Evolutionary conservation across 1,140 invertebrate genomes (phyloP).

Genomic region (Whitmania pigra): DNA sequence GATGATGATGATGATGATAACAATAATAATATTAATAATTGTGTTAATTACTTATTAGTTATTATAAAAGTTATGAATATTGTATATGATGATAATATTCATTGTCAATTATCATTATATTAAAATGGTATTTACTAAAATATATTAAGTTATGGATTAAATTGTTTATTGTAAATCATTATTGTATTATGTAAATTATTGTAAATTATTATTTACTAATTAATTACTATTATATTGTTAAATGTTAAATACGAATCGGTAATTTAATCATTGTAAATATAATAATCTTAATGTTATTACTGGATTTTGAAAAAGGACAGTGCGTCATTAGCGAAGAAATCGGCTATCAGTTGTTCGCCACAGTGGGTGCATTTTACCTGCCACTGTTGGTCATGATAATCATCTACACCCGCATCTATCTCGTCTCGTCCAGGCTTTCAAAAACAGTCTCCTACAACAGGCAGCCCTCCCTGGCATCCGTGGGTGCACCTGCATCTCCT

Average conservation of each 20-base stretch:
- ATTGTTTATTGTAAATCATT: no score
- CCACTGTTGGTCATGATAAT: constrained; percentile 78
- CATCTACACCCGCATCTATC: constrained; percentile 76
- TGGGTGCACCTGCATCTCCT: background rate
- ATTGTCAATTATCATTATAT: constrained; percentile 1
- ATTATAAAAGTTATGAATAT: background rate
- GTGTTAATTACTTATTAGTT: background rate
- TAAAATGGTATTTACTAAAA: no score
- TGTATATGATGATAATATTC: background rate
- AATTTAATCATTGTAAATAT: background rate
- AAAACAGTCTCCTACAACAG: constrained; percentile 24
- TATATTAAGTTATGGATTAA: no score
- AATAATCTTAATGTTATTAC: background rate
- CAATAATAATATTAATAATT: background rate
- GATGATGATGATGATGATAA: background rate
- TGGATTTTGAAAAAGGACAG: constrained; percentile 26
- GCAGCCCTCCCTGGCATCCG: background rate
- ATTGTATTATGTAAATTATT: no score
- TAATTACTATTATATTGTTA: background rate
- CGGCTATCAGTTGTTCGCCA: constrained; percentile 57
- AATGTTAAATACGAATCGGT: background rate
- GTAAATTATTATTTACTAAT: background rate
- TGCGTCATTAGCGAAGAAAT: constrained; percentile 88
- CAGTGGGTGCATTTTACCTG: constrained; percentile 71
- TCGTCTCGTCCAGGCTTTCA: constrained; percentile 41